Evolutionary conservation across 2,113 vertebrate genomes (phyloP).

Genomic region (Oriolus oriolus): DNA sequence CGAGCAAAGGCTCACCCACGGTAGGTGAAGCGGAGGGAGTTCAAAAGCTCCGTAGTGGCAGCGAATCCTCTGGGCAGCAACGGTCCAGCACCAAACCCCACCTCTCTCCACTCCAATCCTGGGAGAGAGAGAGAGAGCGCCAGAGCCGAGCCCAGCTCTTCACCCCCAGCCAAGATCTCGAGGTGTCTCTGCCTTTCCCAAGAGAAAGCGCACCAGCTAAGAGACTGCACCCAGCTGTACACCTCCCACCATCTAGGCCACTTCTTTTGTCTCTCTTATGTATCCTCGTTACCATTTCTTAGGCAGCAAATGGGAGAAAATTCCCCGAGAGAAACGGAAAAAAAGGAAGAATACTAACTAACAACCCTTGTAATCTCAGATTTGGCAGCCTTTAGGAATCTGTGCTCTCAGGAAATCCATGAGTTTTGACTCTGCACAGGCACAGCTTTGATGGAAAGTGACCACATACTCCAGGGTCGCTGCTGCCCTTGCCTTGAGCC

Average conservation of each 20-base stretch:
- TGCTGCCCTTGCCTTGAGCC: not conserved
- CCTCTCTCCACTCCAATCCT: not conserved
- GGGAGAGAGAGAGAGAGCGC: rapidly evolving
- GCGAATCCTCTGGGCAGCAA: too few species aligned
- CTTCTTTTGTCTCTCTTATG: not conserved
- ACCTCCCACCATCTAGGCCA: not conserved
- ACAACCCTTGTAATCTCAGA: not conserved
- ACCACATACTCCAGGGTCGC: not conserved
- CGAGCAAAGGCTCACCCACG: not conserved
- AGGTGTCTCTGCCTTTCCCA: not conserved
- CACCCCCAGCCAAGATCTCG: not conserved
- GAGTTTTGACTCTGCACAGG: not conserved
- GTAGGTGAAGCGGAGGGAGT: too few species aligned
- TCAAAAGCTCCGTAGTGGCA: not conserved
- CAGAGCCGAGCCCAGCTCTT: not conserved
- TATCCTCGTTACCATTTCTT: not conserved
- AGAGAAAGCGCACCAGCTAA: not conserved
- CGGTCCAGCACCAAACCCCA: not conserved
- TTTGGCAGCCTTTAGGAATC: not conserved
- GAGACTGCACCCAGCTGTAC: not conserved
- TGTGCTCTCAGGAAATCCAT: not conserved
- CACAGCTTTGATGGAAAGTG: not conserved
- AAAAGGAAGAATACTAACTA: not conserved
- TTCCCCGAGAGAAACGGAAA: not conserved
- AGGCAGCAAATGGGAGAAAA: not conserved